phyloP scores from a whole-genome alignment of 2,888 invertebrate species.

The Agriopis leucophaearia region DNA sequence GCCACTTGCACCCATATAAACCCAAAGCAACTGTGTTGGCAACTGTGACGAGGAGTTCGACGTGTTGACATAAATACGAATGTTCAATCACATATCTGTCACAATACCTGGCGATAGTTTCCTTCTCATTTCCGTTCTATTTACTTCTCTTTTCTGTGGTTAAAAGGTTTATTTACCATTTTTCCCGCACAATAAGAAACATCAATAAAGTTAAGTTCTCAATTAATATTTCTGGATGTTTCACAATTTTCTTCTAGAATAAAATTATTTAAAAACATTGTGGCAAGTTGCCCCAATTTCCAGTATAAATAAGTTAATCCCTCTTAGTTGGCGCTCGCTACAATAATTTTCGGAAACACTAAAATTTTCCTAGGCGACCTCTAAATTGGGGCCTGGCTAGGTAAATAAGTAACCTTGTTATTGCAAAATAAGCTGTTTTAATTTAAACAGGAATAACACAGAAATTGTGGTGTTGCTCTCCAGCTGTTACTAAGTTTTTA shows the following conservation, averaged over 20 bases:
- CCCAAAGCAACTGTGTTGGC: too few relatives aligned
- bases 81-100: too few relatives aligned
- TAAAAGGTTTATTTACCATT: too few relatives aligned
- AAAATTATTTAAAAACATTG: neutral
- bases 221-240: neutral
- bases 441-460: slow-evolving; percentile 2
- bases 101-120: too few relatives aligned
- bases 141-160: too few relatives aligned
- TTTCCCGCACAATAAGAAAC: too few relatives aligned
- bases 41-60: too few relatives aligned
- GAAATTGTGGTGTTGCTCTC: neutral
- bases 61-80: too few relatives aligned
- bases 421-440: slow-evolving; percentile 16
- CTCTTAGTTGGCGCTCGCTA: slow-evolving; percentile 21
- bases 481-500: neutral
- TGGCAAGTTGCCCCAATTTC: slow-evolving; percentile 37
- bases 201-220: too few relatives aligned
- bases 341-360: slow-evolving; percentile 14
- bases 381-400: slow-evolving; percentile 11
- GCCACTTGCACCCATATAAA: too few relatives aligned
- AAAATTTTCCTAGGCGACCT: slow-evolving; percentile 5
- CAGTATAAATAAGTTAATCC: slow-evolving; percentile 36
- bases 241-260: neutral
- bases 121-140: too few relatives aligned
- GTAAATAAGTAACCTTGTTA: slow-evolving; percentile 20